These are phyloP conservation scores for Aramus guarauna DNA, from an alignment of 2,113 vertebrate species.

Conservation along the genomic window DNA sequence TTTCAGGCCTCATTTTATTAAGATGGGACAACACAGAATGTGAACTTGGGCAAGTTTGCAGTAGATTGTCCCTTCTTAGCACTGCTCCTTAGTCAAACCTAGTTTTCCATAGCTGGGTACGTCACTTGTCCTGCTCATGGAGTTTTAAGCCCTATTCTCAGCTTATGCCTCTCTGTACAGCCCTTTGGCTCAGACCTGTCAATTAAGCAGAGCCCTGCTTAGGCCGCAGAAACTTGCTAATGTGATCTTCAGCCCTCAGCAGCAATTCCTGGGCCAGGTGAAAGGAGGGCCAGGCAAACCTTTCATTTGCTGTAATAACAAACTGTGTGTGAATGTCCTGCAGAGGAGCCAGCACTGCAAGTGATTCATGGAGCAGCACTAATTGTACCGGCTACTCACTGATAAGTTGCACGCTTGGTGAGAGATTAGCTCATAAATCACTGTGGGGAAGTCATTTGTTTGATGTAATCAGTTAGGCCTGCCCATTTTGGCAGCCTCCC, in stretches of 20 bases:
- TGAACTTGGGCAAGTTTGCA: not conserved
- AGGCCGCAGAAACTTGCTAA: not conserved
- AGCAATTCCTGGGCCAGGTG: not conserved
- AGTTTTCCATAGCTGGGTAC: not conserved
- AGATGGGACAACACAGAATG: not conserved
- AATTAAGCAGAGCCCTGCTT: not conserved
- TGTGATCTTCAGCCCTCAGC: not conserved
- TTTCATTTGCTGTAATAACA: conserved; percentile 5
- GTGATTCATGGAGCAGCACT: conserved; percentile 13
- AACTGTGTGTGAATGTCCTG: not conserved
- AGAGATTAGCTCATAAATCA: conserved; percentile 43
- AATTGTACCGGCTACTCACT: not conserved
- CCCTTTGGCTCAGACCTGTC: not conserved
- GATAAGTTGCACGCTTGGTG: not conserved
- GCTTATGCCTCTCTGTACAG: rapidly evolving
- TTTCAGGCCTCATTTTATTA: not conserved
- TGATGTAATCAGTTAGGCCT: not conserved
- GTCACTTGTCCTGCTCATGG: not conserved
- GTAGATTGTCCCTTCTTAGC: not conserved
- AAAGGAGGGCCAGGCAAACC: not conserved
- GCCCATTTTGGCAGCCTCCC: not conserved
- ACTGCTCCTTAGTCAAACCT: not conserved
- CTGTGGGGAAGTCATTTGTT: not conserved
- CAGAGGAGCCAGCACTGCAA: not conserved
- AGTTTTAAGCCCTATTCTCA: not conserved